phyloP scores from a whole-genome alignment of 2,113 vertebrate genomes.

The Tragelaphus scriptus region DNA sequence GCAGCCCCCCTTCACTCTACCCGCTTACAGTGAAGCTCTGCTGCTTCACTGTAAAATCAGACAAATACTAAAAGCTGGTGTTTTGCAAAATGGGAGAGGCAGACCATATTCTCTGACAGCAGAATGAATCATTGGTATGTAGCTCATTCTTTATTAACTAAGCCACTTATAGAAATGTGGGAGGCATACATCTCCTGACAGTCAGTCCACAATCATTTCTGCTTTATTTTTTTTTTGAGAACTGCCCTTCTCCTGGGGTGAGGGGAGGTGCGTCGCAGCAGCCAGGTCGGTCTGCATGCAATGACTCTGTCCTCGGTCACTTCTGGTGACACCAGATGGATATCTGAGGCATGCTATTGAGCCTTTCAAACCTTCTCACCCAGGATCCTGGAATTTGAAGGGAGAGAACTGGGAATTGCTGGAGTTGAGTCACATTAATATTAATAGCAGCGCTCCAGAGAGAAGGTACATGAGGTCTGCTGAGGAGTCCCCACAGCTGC shows the following conservation, averaged over 20 bases:
- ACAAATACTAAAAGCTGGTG: neutral
- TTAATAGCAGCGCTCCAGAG: neutral
- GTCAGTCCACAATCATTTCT: neutral
- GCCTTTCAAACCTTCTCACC: neutral
- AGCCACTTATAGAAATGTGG: neutral
- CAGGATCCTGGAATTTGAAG: neutral
- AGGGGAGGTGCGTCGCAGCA: neutral
- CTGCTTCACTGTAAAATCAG: neutral
- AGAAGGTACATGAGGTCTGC: neutral
- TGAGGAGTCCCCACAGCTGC: neutral
- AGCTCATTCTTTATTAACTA: neutral
- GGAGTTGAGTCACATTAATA: neutral
- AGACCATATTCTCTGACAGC: neutral
- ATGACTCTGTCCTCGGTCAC: neutral
- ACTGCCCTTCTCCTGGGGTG: neutral
- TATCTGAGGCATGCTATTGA: neutral
- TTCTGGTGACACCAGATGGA: neutral
- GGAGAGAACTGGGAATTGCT: neutral
- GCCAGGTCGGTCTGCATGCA: neutral
- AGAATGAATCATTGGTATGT: too few species aligned
- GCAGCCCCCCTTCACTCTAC: neutral
- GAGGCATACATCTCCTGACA: neutral
- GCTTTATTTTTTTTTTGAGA: slow-evolving; percentile 10
- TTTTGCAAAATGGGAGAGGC: neutral
- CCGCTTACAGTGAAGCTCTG: neutral